Base-by-base conservation (phyloP, 2,797 vertebrate species). In the Benthosema pterotum region DNA sequence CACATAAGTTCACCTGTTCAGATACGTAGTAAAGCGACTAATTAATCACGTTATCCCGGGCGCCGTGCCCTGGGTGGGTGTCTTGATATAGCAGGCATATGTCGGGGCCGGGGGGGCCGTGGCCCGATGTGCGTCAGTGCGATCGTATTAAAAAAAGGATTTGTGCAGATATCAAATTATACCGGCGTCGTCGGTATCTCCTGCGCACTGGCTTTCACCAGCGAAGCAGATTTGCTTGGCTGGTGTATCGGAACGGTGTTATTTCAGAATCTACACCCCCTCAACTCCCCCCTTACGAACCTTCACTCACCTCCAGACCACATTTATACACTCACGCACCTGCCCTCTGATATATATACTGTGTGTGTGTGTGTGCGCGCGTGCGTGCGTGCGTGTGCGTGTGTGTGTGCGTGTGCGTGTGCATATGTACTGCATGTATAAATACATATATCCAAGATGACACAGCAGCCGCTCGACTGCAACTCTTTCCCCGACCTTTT, bases 31-130 rank as follows among this genome's bases (percentile, higher is more conserved):
- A 74, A 82, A 56, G 3, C 3, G 22, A 25, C 58, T 19, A 82
- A 85, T 89, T 83, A 86, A 87, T 89, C 67, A 18, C 72, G 77
- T 66, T 72, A 65, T 79, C 81, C 66, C 53, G 71, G 80, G 79
- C 67, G n/a, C 18, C 18, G 63, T 79, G 80, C 82, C 78, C 79
- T 11, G 28, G 28, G 32, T 65, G 13, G 8, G 51, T 22, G 47
- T 83, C 70, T 2, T 62, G 66, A 63, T 72, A 54, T n/a, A 57
- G 53, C 49, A 56, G 85, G 53, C 49, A 56, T 83, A 86, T 85
- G 82, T 77, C 5, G 22, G 22, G 3, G 22, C 22, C 5, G 22
- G 22, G 3, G 22, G 2, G 60, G 14, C 22, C 12, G 5, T 46
- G 48, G 67, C n/a, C n/a, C 80, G 81, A 67, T 49, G 60, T 17